Conservation (phyloP, 2,113 vertebrate genomes). For the Fregata magnificens region DNA sequence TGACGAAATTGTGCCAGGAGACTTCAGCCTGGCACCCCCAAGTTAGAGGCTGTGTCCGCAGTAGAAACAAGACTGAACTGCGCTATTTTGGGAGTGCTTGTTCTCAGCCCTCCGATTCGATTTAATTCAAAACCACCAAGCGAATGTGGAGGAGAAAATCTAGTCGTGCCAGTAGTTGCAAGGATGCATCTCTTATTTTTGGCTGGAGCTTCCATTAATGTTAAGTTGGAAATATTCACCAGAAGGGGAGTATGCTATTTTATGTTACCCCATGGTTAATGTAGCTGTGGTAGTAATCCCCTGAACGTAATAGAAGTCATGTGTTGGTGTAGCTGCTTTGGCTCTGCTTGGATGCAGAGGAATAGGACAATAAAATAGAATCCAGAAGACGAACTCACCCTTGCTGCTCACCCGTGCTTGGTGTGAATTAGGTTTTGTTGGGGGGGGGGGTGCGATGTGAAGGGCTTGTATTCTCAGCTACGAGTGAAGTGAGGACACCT, state of each 20-base stretch:
- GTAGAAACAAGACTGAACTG: neutral
- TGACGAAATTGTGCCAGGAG: conserved; percentile 7
- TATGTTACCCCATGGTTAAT: neutral
- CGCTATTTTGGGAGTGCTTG: rapidly evolving
- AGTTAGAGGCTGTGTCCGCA: neutral
- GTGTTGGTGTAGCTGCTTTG: neutral
- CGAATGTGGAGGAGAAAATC: neutral
- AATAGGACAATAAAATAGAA: neutral
- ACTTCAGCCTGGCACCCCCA: neutral
- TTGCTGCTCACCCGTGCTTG: neutral
- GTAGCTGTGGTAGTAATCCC: neutral
- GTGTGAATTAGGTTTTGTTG: neutral
- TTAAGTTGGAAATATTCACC: neutral
- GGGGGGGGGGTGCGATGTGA: rapidly evolving
- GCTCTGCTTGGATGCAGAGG: neutral
- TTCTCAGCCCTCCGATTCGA: neutral
- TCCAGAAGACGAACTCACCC: neutral
- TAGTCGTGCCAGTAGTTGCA: neutral
- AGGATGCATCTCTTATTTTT: neutral
- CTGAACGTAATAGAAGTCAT: neutral
- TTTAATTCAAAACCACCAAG: neutral
- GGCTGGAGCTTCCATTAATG: neutral
- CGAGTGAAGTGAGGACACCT: rapidly evolving
- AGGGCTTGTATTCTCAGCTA: neutral
- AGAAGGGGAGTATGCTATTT: neutral